phyloP scores from a whole-genome alignment of 1,140 invertebrate genomes.

The Drosophila pandora region DNA sequence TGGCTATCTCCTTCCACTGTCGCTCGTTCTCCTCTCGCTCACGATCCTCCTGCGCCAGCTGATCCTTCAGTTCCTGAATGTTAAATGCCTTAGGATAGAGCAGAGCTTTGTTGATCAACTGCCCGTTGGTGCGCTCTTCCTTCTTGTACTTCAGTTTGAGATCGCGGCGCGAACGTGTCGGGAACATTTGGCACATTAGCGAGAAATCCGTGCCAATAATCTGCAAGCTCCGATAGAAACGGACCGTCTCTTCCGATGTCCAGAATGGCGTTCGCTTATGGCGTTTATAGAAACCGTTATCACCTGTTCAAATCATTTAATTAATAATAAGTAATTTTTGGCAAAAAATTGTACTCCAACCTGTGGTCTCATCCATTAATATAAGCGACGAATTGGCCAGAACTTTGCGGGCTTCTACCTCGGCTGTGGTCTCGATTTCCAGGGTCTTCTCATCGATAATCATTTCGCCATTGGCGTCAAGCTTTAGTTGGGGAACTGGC shows the following conservation, averaged over 20 bases:
- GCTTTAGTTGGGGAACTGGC: slow-evolving; percentile 93
- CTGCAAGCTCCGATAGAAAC: slow-evolving; percentile 94
- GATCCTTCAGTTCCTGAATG: slow-evolving; percentile 83
- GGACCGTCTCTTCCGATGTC: slow-evolving; percentile 89
- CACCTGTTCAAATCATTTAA: slow-evolving; percentile 61
- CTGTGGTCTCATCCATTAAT: slow-evolving; percentile 87
- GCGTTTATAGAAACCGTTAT: slow-evolving; percentile 88
- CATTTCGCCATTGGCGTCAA: slow-evolving; percentile 93
- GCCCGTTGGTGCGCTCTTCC: slow-evolving; percentile 84
- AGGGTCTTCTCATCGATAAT: slow-evolving; percentile 94
- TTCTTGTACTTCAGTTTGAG: slow-evolving; percentile 88
- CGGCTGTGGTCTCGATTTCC: slow-evolving; percentile 90
- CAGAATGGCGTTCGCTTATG: slow-evolving; percentile 87
- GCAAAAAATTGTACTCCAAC: slow-evolving; percentile 23
- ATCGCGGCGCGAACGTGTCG: slow-evolving; percentile 89
- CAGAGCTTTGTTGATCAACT: slow-evolving; percentile 84
- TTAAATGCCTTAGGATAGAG: slow-evolving; percentile 84
- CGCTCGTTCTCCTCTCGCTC: slow-evolving; percentile 61
- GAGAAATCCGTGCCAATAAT: slow-evolving; percentile 95
- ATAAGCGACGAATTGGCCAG: slow-evolving; percentile 87
- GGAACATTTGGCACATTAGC: slow-evolving; percentile 93
- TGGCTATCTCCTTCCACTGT: slow-evolving; percentile 58
- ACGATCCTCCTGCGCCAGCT: slow-evolving; percentile 83
- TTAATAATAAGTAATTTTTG: neutral
- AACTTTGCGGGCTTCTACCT: slow-evolving; percentile 86